Base-by-base conservation (phyloP, 2,888 invertebrate species). In the Anarsia innoxiella region DNA sequence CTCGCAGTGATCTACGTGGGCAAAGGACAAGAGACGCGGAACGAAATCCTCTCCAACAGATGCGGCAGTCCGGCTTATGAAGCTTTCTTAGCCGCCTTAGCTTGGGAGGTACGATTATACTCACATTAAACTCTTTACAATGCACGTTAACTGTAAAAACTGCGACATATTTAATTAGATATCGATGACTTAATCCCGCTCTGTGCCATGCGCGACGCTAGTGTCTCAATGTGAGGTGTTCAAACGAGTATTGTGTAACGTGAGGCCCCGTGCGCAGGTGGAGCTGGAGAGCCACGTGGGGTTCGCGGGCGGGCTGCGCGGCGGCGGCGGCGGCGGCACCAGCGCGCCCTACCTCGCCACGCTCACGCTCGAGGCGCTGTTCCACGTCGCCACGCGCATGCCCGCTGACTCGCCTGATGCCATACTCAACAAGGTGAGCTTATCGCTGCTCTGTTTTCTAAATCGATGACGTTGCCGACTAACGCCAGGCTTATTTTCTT, bases 371-470 rank as follows among this genome's bases (percentile, higher is more conserved):
- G 99, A 99, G 86, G 93, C 95, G 37, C 90, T 99, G 50, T 99
- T 97, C 82, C 99, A 99, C 78, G 99, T 99, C 32, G 95, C 98
- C 37, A 99, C 99, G 2, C 88, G 97, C 53, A 97, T 99, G 94
- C 96, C 96, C 5, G 93, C 95, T 0, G 93, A 93, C 59, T 91
- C 91, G 31, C 91, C 95, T 1, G 96, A 96, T 73, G 92, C 93
- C 40, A 90, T 96, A 54, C 86, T 95, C 35, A 93, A 93, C 67
- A 96, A 96, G 88, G 93, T 92, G 60, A 45, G 1, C 1, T 12
- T 12, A 5, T 19, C 19, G 19, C 6, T 19, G 3, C 19, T 19
- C 6, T 19, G 3, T 19, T 5, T 6, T 19, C 19, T 19, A n/a
- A n/a, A n/a, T n/a, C n/a, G n/a, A n/a, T n/a, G n/a, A n/a, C n/a